These are phyloP conservation scores for Progne subis DNA, from an alignment of 2,113 vertebrate genomes.

Conservation along the genomic window DNA sequence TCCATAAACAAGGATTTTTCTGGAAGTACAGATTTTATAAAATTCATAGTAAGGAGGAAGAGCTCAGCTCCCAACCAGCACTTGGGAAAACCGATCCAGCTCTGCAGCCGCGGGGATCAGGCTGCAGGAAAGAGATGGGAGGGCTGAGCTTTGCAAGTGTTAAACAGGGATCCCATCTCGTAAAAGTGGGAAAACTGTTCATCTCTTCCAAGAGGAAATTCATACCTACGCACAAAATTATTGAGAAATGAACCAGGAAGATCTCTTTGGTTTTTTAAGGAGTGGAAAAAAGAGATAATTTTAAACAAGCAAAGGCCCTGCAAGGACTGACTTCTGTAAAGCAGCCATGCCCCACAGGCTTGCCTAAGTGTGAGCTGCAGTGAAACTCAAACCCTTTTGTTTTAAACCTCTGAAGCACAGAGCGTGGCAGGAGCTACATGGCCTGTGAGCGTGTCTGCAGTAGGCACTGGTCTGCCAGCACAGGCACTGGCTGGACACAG, in stretches of 20 bases:
- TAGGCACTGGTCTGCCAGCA: background rate
- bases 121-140: background rate
- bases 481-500: background rate
- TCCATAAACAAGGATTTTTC: background rate
- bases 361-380: background rate
- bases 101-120: background rate
- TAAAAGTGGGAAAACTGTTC: background rate
- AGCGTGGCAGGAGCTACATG: rapidly evolving
- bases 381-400: background rate
- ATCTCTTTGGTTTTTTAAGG: background rate
- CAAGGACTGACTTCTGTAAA: background rate
- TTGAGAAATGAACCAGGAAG: background rate
- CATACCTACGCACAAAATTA: background rate
- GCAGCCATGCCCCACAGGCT: background rate
- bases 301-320: background rate
- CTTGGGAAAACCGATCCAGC: background rate
- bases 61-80: background rate
- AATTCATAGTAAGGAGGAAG: background rate
- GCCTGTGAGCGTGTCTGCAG: rapidly evolving
- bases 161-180: background rate
- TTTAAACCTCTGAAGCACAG: background rate
- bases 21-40: background rate
- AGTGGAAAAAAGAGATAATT: background rate
- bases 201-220: background rate
- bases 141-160: background rate